A percentile compares a stretch with the other conserved stretches of the same genome.
These are phyloP conservation scores for Betta splendens DNA, from an alignment of 2,797 vertebrate species.

Conservation along the genomic window DNA sequence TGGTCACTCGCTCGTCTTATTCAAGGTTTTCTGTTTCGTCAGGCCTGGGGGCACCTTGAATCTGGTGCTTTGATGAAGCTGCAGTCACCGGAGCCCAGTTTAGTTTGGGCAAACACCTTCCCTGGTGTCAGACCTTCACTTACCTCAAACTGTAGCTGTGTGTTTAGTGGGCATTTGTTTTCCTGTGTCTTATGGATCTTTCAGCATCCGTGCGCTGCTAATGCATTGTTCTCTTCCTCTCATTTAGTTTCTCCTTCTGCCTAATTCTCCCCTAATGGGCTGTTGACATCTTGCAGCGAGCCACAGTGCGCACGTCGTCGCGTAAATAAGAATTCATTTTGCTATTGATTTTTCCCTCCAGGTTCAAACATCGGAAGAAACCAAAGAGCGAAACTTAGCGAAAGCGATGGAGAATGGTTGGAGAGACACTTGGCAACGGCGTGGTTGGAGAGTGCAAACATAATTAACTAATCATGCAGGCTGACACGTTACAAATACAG, in stretches of 20 bases:
- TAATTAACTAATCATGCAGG: constrained; percentile 74
- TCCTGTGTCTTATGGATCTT: constrained; percentile 7
- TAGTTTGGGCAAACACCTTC: background rate
- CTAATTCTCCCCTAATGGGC: constrained; percentile 24
- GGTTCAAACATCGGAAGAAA: constrained; percentile 32
- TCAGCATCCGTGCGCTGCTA: background rate
- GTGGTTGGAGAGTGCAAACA: constrained; percentile 61
- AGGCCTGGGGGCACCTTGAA: too few species aligned
- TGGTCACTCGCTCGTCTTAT: too few species aligned
- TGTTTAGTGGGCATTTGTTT: background rate
- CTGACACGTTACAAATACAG: constrained; percentile 72
- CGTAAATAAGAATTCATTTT: constrained; percentile 45
- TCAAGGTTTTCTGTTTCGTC: too few species aligned
- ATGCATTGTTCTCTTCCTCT: constrained; percentile 4
- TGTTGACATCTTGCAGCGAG: constrained; percentile 37
- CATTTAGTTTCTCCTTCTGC: constrained; percentile 6
- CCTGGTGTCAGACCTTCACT: background rate
- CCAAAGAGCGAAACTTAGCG: constrained; percentile 1
- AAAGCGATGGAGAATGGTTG: constrained; percentile 21
- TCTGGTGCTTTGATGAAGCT: background rate
- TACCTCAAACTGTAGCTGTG: too few species aligned
- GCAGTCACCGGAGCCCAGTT: too few species aligned
- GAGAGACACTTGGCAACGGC: constrained; percentile 42
- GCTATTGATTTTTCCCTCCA: constrained; percentile 41
- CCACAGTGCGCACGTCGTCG: constrained; percentile 42